Percentiles rank a stretch among this genome's conserved stretches.
These are phyloP conservation scores for Tinamus major DNA, from an alignment of 2,797 vertebrate genomes.

Conservation along the genomic window DNA sequence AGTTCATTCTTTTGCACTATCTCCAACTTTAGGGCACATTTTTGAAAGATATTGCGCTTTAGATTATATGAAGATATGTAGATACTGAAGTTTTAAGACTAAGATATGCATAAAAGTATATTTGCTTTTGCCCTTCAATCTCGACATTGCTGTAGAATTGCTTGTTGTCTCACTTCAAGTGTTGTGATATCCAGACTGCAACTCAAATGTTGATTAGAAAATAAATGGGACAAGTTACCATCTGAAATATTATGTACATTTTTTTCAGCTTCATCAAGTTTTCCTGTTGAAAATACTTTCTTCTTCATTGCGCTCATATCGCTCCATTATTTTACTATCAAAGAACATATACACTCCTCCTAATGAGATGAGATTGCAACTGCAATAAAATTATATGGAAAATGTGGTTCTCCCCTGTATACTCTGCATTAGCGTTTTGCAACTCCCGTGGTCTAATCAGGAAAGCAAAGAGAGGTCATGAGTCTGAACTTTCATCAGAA, in stretches of 20 bases:
- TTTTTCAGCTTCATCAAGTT: neutral
- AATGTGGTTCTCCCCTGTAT: neutral
- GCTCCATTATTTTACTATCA: neutral
- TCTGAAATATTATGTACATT: neutral
- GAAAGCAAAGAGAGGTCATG: neutral
- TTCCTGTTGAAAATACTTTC: neutral
- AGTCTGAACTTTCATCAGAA: slow-evolving; percentile 27
- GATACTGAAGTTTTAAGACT: neutral
- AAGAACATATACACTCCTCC: neutral
- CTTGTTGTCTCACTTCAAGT: neutral
- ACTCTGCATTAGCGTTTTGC: neutral
- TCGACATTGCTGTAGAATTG: neutral
- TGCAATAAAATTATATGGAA: neutral
- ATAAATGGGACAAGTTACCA: neutral
- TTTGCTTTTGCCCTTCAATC: neutral
- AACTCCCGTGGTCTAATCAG: neutral
- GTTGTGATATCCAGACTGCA: neutral
- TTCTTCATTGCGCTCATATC: neutral
- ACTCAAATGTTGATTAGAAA: neutral
- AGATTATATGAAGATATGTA: neutral
- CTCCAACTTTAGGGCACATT: neutral
- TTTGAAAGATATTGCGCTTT: neutral
- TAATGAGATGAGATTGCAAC: neutral
- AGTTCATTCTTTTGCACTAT: neutral
- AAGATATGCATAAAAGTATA: neutral